Evolutionary conservation across 2,797 vertebrate species (phyloP).

Genomic region (Rhynchotus rufescens): DNA sequence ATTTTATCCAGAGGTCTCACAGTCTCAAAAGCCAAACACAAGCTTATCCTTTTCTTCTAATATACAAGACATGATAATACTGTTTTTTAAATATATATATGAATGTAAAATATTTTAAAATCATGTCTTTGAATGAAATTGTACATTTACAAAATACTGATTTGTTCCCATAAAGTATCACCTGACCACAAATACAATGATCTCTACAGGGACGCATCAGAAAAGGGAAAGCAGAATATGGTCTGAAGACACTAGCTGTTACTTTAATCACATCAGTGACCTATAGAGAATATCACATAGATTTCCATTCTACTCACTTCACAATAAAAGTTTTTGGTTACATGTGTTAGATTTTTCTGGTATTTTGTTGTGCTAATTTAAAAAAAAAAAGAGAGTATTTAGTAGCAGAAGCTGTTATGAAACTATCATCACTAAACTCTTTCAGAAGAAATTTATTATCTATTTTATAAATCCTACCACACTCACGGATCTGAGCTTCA

Average conservation of each 20-base stretch:
- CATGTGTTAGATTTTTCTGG: not conserved
- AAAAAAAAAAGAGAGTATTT: slow-evolving; percentile 1
- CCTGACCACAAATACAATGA: not conserved
- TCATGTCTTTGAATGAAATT: not conserved
- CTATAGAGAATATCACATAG: not conserved
- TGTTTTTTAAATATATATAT: not conserved
- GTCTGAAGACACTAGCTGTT: not conserved
- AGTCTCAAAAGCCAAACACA: not conserved
- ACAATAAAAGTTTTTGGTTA: not conserved
- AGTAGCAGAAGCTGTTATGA: not conserved
- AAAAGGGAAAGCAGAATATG: not conserved
- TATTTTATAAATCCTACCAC: not conserved
- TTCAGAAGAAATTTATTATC: slow-evolving; percentile 29
- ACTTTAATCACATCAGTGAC: not conserved
- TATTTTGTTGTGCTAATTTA: not conserved
- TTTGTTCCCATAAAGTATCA: not conserved
- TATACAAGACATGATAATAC: not conserved
- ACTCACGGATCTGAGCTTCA: not conserved
- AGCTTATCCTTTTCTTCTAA: not conserved
- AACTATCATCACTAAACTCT: slow-evolving; percentile 7
- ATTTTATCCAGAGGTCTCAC: not conserved
- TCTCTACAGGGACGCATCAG: not conserved
- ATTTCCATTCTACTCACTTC: not conserved
- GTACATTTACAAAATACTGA: not conserved
- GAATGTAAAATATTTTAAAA: not conserved